Conservation (phyloP, 2,113 vertebrate genomes). For the Ramphastos sulfuratus region DNA sequence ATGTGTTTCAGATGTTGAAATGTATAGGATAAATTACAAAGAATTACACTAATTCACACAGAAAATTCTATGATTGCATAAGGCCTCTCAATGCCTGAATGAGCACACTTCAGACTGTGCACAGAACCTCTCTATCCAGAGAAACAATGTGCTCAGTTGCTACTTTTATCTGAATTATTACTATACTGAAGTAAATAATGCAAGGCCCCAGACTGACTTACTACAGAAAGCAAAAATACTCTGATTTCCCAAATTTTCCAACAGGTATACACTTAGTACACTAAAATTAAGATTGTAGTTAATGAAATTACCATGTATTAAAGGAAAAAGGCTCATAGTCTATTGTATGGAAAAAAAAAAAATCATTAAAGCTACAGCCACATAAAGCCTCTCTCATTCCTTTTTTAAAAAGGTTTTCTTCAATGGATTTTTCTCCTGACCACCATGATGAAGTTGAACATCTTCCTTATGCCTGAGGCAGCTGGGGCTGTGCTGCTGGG, state of each 20-base stretch:
- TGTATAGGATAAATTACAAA: constrained; percentile 21
- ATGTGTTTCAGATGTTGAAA: constrained; percentile 41
- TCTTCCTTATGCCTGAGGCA: too few relatives aligned
- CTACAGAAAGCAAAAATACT: background rate
- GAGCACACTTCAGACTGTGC: constrained; percentile 30
- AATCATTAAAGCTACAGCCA: background rate
- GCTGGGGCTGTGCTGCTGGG: too few relatives aligned
- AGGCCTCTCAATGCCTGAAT: constrained; percentile 45
- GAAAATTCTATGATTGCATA: constrained; percentile 57
- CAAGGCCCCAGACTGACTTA: background rate
- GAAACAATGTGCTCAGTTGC: background rate
- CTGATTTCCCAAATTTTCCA: background rate
- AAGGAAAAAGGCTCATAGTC: background rate
- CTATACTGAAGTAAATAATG: constrained; percentile 28
- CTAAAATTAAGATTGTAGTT: background rate
- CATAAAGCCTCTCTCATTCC: background rate
- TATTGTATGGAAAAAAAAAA: background rate
- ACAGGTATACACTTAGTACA: background rate
- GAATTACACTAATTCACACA: constrained; percentile 38
- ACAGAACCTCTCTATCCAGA: constrained; percentile 17
- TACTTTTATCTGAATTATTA: constrained; percentile 35
- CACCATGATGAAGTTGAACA: too few relatives aligned
- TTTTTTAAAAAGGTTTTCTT: background rate
- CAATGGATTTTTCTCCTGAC: constrained; percentile 5
- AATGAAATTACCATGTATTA: background rate